Evolutionary conservation across 92 coral and sea anemone species (phyloP).

Genomic region (Blastomussa wellsi): DNA sequence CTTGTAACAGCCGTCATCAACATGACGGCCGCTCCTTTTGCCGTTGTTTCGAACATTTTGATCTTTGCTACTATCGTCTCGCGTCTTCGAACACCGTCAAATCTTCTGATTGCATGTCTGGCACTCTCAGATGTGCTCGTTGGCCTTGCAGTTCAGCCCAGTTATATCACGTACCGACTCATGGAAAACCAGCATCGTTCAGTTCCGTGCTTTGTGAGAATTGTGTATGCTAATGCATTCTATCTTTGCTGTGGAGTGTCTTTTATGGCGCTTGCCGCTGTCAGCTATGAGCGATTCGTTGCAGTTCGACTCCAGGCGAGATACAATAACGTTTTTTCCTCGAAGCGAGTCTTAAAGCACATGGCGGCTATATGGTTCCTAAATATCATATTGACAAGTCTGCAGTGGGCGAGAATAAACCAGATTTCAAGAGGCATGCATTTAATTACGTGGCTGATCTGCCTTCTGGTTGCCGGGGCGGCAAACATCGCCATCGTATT

Average conservation of each 20-base stretch:
- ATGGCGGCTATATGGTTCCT: conserved; percentile 20
- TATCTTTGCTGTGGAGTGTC: conserved; percentile 43
- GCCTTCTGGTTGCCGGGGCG: not conserved
- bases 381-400: conserved; percentile 25
- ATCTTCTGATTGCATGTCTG: conserved; percentile 34
- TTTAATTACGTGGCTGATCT: conserved; percentile 22
- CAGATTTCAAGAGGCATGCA: conserved; percentile 7
- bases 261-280: conserved; percentile 32
- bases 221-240: conserved; percentile 30
- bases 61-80: not conserved
- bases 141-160: conserved; percentile 39
- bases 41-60: conserved; percentile 23
- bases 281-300: conserved; percentile 47
- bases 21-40: conserved; percentile 13
- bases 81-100: conserved; percentile 34
- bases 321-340: conserved; percentile 19
- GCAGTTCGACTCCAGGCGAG: conserved; percentile 19
- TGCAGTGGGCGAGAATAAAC: conserved; percentile 19
- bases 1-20: conserved; percentile 35
- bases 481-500: conserved; percentile 6
- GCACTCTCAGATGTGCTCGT: conserved; percentile 37
- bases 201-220: conserved; percentile 43
- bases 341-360: conserved; percentile 22
- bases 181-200: conserved; percentile 38
- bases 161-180: conserved; percentile 40